Evolutionary conservation across 2,797 vertebrate genomes (phyloP), one percentile per base, ranked within the genome.

Genomic region (Psittacula derbiana): DNA sequence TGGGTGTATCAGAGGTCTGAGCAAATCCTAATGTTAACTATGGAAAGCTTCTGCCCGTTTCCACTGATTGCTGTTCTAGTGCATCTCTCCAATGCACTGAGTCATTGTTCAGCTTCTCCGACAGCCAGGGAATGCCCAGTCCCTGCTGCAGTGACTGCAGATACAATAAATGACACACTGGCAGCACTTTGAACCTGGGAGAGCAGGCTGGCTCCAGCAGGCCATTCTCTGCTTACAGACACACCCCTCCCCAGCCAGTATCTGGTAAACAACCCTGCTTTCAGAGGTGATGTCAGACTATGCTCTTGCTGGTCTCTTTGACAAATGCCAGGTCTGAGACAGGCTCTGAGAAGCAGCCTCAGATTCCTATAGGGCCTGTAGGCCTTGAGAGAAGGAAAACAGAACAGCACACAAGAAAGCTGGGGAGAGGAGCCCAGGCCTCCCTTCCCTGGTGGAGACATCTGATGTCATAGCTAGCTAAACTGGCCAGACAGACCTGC

Each of bases 61-160:
- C 55, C 43, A 47, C 1, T 10, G 47, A 66, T 2, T 49, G 44
- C 40, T 86, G 57, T 38, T 58, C 33, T 36, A 27, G 40, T 36
- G 41, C 60, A 38, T 52, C 55, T 65, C 79, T 16, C 12, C 57
- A 44, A 41, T 5, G 40, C 66, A 71, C 15, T 1, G 21, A 88
- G 62, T 11, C 82, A 36, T 58, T 5, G 61, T n/a, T 86, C 78
- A 62, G 83, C 72, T 53, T 70, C 61, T 43, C 52, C 83, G 74
- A 74, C 92, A 87, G 90, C 15, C 58, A 75, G 62, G 0, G 0
- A 88, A 52, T 25, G 84, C 69, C 40, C 16, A 27, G 61, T 76
- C 65, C 53, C 65, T 92, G 86, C 93, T 92, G 92, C 95, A 92
- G 88, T 38, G 67, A 78, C 93, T 94, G 93, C 91, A 95, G 94